Evolutionary conservation across 2,113 vertebrate species (phyloP), one percentile per base, ranked within the genome.

Genomic region (Motacilla tschutschensis): DNA sequence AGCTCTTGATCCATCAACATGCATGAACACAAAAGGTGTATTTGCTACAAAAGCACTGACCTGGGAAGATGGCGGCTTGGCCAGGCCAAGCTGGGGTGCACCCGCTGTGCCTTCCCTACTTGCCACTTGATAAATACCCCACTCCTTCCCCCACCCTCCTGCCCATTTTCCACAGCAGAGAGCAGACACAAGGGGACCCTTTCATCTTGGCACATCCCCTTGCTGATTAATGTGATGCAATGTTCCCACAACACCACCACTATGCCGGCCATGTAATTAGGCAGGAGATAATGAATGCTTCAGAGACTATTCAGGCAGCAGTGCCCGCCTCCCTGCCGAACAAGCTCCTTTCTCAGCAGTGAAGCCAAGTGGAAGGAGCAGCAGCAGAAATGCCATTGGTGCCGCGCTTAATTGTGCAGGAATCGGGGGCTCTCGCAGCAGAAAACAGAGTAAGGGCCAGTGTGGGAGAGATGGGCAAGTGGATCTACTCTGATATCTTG

Each of bases 131-230:
- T 94, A 95, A 95, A 95, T 94, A 88, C 88, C 62, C 88, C 1
- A 0, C 64, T 85, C 48, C 51, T 88, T 76, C 90, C 86, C 91
- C 87, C 81, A 38, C 75, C 89, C 81, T 73, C 41, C 67, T 84
- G 88, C 90, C 87, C 83, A 90, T 94, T 95, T 96, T 95, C 95
- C 94, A 94, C 88, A 63, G 93, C 92, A 77, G 88, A 93, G 94
- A 92, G 87, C 93, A 94, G 89, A 80, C 80, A 96, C 94, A 96
- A 96, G 93, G 87, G 82, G 90, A 88, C 83, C 83, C 95, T 96
- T 96, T 96, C 95, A 94, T 95, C 92, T 91, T 89, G 92, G 91
- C 88, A 92, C 87, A 94, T 95, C 95, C 92, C 78, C 67, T 93
- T 91, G 91, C 85, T 93, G 95, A 93, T 89, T 91, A 83, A 93